These are phyloP conservation scores for Mormoops blainvillei DNA, from an alignment of 2,113 vertebrate genomes.

Conservation along the genomic window DNA sequence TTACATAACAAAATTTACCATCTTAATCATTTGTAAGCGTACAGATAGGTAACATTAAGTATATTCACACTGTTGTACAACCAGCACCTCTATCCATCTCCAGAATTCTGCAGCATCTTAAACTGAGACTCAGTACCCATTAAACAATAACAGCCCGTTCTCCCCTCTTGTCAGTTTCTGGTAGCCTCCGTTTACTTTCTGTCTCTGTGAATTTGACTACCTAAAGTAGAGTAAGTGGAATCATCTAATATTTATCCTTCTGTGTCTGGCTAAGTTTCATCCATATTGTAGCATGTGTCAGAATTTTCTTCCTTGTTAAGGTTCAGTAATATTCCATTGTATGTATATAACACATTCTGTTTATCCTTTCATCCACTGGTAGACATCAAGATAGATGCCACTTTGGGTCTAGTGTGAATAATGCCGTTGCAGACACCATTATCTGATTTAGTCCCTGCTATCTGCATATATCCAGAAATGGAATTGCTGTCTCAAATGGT, in stretches of 20 bases:
- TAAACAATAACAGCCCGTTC: background rate
- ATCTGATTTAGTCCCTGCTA: background rate
- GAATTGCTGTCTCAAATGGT: background rate
- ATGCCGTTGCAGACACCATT: background rate
- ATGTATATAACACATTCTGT: background rate
- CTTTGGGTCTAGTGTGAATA: background rate
- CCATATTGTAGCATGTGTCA: background rate
- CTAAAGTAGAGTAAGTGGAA: background rate
- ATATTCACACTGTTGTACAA: background rate
- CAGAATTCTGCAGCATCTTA: background rate
- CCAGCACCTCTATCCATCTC: background rate
- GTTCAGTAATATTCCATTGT: background rate
- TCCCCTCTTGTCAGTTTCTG: background rate
- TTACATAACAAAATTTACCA: background rate
- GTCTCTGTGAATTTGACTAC: background rate
- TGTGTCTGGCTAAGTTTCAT: background rate
- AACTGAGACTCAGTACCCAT: background rate
- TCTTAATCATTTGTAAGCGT: background rate
- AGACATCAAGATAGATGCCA: background rate
- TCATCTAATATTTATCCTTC: background rate
- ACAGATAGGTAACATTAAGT: background rate
- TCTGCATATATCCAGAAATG: background rate
- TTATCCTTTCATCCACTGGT: background rate
- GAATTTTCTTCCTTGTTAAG: background rate
- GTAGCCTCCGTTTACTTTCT: background rate